These are phyloP conservation scores for Sesamia nonagrioides DNA, from an alignment of 1,140 invertebrate species.

Conservation along the genomic window DNA sequence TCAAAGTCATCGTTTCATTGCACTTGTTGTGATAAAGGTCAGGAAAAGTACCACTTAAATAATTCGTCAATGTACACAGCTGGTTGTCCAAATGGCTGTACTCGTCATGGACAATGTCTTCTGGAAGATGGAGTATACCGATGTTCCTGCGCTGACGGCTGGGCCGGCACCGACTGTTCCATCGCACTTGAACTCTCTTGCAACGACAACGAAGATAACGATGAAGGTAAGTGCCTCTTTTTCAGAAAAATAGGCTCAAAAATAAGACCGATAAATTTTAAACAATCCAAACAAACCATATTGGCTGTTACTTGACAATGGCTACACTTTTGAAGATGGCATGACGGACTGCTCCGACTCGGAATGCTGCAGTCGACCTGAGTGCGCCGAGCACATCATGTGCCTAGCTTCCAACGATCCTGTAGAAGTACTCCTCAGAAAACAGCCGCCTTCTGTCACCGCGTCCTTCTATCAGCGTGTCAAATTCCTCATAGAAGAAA, in stretches of 20 bases:
- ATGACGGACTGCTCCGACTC: conserved; percentile 99
- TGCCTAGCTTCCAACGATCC: conserved; percentile 98
- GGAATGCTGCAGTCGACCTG: conserved; percentile 95
- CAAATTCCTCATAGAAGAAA: conserved; percentile 99
- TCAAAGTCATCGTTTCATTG: neutral
- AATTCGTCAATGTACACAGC: conserved; percentile 88
- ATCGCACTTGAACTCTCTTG: conserved; percentile 97
- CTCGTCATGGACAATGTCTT: conserved; percentile 95
- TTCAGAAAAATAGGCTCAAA: conserved; percentile 29
- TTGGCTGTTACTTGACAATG: conserved; percentile 69
- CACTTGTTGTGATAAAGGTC: neutral
- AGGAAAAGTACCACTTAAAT: neutral
- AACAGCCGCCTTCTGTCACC: conserved; percentile 98
- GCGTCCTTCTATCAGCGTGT: conserved; percentile 99
- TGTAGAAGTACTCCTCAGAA: conserved; percentile 97
- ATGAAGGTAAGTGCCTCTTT: conserved; percentile 92
- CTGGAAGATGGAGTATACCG: conserved; percentile 95
- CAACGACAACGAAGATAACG: conserved; percentile 98
- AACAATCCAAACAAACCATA: conserved; percentile 40
- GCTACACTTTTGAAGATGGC: conserved; percentile 93
- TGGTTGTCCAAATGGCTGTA: conserved; percentile 98
- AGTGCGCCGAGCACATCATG: conserved; percentile 96
- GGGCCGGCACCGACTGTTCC: conserved; percentile 97
- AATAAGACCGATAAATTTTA: conserved; percentile 14
- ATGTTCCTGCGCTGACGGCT: conserved; percentile 96